phyloP scores from a whole-genome alignment of 2,797 vertebrate species.

The Peromyscus attwateri region DNA sequence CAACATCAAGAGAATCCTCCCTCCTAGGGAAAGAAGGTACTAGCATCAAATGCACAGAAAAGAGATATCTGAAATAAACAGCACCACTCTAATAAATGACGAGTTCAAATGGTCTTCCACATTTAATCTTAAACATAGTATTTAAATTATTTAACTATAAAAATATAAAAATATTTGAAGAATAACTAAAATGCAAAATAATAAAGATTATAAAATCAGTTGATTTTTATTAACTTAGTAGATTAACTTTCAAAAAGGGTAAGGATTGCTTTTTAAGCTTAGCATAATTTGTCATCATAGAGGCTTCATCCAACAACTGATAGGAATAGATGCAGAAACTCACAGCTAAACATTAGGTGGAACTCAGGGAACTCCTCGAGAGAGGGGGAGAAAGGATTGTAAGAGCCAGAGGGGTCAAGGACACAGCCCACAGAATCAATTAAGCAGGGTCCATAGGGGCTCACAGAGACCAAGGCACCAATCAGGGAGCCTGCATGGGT shows the following conservation, averaged over 20 bases:
- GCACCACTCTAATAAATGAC: not conserved
- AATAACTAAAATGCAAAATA: conserved; percentile 23
- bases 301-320: not conserved
- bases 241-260: conserved; percentile 25
- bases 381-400: not conserved
- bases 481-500: not conserved
- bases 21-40: conserved; percentile 87
- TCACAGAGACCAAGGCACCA: not conserved
- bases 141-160: conserved; percentile 1
- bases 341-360: not conserved
- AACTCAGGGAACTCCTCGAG: not conserved
- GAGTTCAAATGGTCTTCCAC: not conserved
- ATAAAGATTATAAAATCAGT: not conserved
- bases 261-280: not conserved
- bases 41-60: not conserved
- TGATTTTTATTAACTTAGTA: conserved; percentile 44
- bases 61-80: not conserved
- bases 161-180: conserved; percentile 36
- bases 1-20: conserved; percentile 93
- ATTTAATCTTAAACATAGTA: not conserved
- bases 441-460: not conserved
- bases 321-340: not conserved
- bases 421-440: not conserved
- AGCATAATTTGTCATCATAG: not conserved
- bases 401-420: not conserved